Evolutionary conservation across 2,113 vertebrate species (phyloP), one percentile per base, ranked within the genome.

Genomic region (Paracanthobrama guichenoti): DNA sequence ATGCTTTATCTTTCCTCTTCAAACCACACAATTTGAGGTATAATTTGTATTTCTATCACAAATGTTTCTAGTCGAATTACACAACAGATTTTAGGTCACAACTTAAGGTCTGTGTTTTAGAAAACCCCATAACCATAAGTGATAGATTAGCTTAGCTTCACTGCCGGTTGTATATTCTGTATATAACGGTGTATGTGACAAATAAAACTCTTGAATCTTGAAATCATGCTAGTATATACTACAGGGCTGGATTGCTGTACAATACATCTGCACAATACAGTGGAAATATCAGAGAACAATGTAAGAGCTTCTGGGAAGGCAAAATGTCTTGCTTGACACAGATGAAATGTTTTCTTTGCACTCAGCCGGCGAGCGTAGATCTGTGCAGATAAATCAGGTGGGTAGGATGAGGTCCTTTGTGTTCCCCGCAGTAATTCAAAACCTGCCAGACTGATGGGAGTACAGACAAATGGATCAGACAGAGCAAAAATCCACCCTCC

Each of bases 381-480:
- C 80, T 55, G 80, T 55, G 66, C 64, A 48, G 80, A 82, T 82
- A 82, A 82, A 82, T 82, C 66, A 82, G 80, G 66, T 71, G 66
- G 79, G 79, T 71, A 55, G 80, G 80, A 82, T 55, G 64, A 82
- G 80, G 62, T 82, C 80, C 80, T 82, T 82, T 82, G 80, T 72
- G 66, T 57, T 82, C 80, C 46, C 80, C 10, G 80, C 66, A 71
- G 80, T 82, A 82, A 82, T 82, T 72, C 80, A 82, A 82, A 71
- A 71, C 80, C 80, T 72, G 80, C 80, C 80, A 82, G 80, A 44
- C 80, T 82, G 80, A 82, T 71, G 80, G 22, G 64, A 71, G 80
- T 39, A 82, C 80, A 82, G 80, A 82, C 66, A 82, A 72, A 82
- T 57, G 66, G 80, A 82, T 82, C 80, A 82, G 80, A 82, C 80